Percentiles rank a stretch among this genome's conserved stretches.
phyloP scores from a whole-genome alignment of 53 echinoderm and acorn worm genomes.

The Echinometra lucunter region DNA sequence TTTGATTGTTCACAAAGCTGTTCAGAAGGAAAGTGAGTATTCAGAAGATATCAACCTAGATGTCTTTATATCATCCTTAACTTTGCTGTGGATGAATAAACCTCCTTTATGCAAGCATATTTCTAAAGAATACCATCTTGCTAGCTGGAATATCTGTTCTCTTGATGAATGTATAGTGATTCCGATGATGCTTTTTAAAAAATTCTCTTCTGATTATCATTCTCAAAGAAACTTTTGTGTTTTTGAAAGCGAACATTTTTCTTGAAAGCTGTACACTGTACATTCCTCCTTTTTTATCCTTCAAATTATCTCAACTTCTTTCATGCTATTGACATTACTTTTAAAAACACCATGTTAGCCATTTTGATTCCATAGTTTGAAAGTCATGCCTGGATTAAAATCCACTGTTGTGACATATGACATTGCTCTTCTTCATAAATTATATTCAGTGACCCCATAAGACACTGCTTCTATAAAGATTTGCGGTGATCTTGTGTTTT shows the following conservation, averaged over 20 bases:
- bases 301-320: neutral
- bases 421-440: too few relatives aligned
- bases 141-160: neutral
- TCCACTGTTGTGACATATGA: neutral
- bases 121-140: neutral
- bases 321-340: neutral
- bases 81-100: neutral
- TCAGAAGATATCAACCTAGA: neutral
- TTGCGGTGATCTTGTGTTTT: too few relatives aligned
- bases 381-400: neutral
- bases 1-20: neutral
- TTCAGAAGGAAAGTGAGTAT: conserved; percentile 33
- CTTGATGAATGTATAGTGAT: neutral
- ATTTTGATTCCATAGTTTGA: neutral
- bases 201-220: neutral
- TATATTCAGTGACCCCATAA: neutral
- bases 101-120: neutral
- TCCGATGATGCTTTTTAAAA: neutral
- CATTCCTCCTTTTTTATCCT: neutral
- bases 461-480: neutral
- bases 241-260: neutral
- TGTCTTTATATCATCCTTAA: neutral
- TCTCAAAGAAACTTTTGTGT: neutral
- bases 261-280: neutral
- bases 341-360: neutral